Base-by-base conservation (phyloP, 2,113 vertebrate species). In the Sinocyclocheilus maitianheensis region DNA sequence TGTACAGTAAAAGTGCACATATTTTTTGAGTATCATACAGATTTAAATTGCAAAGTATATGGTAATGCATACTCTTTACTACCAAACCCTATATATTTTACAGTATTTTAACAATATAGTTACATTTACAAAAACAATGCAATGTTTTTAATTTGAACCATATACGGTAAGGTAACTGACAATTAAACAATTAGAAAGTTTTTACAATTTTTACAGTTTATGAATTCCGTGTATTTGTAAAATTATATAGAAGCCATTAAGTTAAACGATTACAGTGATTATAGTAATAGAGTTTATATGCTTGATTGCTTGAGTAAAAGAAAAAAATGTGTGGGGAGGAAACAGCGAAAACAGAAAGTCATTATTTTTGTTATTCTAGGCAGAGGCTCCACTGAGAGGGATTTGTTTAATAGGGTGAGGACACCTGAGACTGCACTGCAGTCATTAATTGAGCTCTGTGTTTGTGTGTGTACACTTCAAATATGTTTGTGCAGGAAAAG, bases 341-440 rank as follows among this genome's bases (percentile, higher is more conserved):
- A 69, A 37, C 18, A 69, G 34, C 3, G 1, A 74, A 74, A 74
- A 20, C 71, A 40, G 26, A 34, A 67, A 37, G 67, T 71, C 30
- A 71, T 46, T 37, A 34, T 34, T 60, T 62, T 62, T 62, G 55
- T 79, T 34, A 62, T 79, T 62, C 24, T 58, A 58, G 30, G 30
- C 26, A 40, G 5, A 48, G 72, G 11, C 34, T 62, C 53, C 22
- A 40, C 11, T 43, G 30, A 79, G 20, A 62, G 55, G 12, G 8
- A 12, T 76, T 76, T 62, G 77, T 4, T 62, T 62, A 62, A 79
- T n/a, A 62, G 22, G 77, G 34, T 79, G 34, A 79, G 22, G 51
- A 37, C 55, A 79, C 34, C 76, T 78, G 26, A 78, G 76, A 58
- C 24, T 20, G 26, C 8, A 43, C 9, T 79, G 34, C 30, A 62